Conservation (phyloP, 1,140 invertebrate species). For the Drosophila rhopaloa region DNA sequence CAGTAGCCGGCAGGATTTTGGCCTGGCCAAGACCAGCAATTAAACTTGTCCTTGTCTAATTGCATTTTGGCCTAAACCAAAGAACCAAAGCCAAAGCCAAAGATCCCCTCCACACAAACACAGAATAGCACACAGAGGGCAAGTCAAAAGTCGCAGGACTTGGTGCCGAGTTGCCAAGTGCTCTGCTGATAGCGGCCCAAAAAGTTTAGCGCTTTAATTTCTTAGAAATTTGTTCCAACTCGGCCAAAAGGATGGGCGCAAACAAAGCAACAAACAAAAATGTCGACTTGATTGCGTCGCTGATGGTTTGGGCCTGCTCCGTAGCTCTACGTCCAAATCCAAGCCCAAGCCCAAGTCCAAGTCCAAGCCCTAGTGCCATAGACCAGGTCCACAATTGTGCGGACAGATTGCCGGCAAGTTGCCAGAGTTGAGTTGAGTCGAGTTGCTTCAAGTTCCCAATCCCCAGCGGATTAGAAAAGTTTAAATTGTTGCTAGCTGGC, state of each 20-base stretch:
- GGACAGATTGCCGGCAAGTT: constrained; percentile 73
- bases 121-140: constrained; percentile 17
- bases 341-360: background rate
- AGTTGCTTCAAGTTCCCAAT: constrained; percentile 77
- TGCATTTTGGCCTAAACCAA: constrained; percentile 69
- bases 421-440: constrained; percentile 41
- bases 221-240: constrained; percentile 75
- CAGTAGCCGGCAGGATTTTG: constrained; percentile 34
- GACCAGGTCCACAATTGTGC: constrained; percentile 64
- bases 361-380: constrained; percentile 11
- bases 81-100: constrained; percentile 29
- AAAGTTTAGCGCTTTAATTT: constrained; percentile 82
- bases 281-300: constrained; percentile 81
- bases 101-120: constrained; percentile 16
- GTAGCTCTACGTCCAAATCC: constrained; percentile 2
- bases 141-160: constrained; percentile 71
- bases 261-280: constrained; percentile 81
- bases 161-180: constrained; percentile 76
- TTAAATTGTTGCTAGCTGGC: constrained; percentile 77
- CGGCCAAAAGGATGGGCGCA: constrained; percentile 11
- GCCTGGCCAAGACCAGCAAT: constrained; percentile 63
- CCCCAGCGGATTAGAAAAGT: constrained; percentile 84
- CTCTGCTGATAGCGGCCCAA: constrained; percentile 77
- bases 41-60: constrained; percentile 83
- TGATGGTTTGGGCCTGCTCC: constrained; percentile 50